Conservation (phyloP, 2,113 vertebrate genomes). For the Ptilorrhoa leucosticta region DNA sequence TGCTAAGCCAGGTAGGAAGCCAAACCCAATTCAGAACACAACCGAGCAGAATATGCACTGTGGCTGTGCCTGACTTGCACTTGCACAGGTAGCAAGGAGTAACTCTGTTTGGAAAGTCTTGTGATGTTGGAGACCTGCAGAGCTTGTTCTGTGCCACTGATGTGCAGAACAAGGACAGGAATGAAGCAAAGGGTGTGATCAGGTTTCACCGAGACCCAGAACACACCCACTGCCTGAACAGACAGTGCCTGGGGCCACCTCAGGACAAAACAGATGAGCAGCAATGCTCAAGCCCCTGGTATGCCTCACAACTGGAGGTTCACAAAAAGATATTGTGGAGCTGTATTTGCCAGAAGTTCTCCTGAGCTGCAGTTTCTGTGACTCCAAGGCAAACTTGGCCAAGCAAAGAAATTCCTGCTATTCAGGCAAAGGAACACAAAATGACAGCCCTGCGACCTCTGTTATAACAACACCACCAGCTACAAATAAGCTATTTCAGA, state of each 20-base stretch:
- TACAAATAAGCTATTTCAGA: neutral
- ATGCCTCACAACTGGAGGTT: neutral
- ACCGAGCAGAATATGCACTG: neutral
- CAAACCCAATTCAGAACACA: neutral
- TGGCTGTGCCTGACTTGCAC: neutral
- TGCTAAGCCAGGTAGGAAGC: neutral
- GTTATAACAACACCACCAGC: neutral
- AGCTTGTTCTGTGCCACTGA: neutral
- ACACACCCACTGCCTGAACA: neutral
- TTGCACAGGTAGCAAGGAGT: neutral
- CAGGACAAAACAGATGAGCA: neutral
- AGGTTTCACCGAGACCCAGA: neutral
- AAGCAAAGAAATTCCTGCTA: neutral
- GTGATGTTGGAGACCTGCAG: neutral
- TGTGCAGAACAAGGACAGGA: neutral
- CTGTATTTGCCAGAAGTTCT: rapidly evolving
- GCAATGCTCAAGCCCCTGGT: neutral
- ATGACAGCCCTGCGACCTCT: neutral
- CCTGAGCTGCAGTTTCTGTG: neutral
- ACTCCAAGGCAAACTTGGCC: neutral
- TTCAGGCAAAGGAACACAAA: neutral
- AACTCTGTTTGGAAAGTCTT: neutral
- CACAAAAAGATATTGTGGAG: neutral
- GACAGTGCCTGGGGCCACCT: no score
- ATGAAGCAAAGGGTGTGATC: neutral